A percentile compares a stretch with the other conserved stretches of the same genome.
These are phyloP conservation scores for Thomomys bottae DNA, from an alignment of 2,113 vertebrate genomes.

Conservation along the genomic window DNA sequence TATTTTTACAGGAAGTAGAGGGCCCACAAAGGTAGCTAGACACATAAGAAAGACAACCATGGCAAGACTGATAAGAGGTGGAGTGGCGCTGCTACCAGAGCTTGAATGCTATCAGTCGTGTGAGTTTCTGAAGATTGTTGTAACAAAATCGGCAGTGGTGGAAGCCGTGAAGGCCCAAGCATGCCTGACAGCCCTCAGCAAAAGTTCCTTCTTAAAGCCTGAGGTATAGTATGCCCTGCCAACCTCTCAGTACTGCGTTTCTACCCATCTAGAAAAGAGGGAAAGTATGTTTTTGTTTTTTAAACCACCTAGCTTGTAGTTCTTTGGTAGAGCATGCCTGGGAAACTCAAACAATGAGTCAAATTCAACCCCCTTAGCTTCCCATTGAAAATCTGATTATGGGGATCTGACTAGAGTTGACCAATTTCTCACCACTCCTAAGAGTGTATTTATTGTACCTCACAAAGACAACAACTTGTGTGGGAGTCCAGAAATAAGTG, in stretches of 20 bases:
- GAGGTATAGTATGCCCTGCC: not conserved
- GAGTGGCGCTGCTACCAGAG: not conserved
- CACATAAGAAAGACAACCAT: not conserved
- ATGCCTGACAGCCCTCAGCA: too few species aligned
- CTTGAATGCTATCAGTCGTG: too few species aligned
- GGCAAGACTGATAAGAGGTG: not conserved
- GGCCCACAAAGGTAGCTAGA: too few species aligned
- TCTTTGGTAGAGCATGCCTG: not conserved
- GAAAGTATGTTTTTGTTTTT: not conserved
- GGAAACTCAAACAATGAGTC: not conserved
- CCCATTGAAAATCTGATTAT: not conserved
- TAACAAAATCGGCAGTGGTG: too few species aligned
- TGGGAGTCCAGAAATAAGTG: not conserved
- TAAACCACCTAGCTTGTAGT: not conserved
- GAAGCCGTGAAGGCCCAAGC: too few species aligned
- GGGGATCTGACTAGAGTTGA: rapidly evolving
- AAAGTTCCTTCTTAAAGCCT: not conserved
- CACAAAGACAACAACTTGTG: not conserved
- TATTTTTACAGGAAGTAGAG: not conserved
- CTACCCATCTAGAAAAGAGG: not conserved
- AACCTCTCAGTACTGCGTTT: not conserved
- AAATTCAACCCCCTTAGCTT: not conserved
- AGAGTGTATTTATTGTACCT: not conserved
- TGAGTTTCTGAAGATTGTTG: too few species aligned
- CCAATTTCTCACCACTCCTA: not conserved